These are phyloP conservation scores for Drosophila kokeensis DNA, from an alignment of 2,888 invertebrate species.

Conservation along the genomic window DNA sequence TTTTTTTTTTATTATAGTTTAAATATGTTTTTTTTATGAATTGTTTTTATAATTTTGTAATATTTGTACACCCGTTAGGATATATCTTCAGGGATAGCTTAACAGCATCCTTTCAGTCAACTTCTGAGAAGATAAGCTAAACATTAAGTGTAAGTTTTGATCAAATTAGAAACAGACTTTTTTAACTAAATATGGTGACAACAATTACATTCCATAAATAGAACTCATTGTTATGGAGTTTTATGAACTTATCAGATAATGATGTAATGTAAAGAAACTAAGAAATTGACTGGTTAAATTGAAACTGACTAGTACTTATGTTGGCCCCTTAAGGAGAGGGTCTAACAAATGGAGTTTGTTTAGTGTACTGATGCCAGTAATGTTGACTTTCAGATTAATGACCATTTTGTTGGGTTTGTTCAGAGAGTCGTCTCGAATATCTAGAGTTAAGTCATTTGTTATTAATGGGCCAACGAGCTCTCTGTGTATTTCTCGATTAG, in stretches of 20 bases:
- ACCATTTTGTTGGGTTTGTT: neutral
- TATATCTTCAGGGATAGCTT: neutral
- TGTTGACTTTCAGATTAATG: neutral
- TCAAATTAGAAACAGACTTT: neutral
- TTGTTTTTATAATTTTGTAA: too few relatives aligned
- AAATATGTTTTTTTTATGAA: too few relatives aligned
- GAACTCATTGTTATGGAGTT: neutral
- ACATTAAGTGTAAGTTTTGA: neutral
- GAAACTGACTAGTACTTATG: neutral
- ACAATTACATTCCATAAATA: neutral
- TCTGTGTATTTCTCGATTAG: neutral
- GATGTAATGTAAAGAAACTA: neutral
- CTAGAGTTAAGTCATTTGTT: neutral
- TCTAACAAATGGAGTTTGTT: neutral
- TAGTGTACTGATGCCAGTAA: neutral
- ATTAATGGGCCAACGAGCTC: neutral
- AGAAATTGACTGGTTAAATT: neutral
- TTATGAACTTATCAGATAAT: neutral
- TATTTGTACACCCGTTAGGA: neutral
- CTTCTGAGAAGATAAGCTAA: neutral
- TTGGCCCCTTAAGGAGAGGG: neutral
- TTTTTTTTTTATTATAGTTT: neutral
- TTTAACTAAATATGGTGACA: neutral
- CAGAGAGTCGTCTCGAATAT: neutral
- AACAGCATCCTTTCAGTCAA: neutral